phyloP scores from a whole-genome alignment of 2,797 vertebrate species.

The Nyctibius grandis region DNA sequence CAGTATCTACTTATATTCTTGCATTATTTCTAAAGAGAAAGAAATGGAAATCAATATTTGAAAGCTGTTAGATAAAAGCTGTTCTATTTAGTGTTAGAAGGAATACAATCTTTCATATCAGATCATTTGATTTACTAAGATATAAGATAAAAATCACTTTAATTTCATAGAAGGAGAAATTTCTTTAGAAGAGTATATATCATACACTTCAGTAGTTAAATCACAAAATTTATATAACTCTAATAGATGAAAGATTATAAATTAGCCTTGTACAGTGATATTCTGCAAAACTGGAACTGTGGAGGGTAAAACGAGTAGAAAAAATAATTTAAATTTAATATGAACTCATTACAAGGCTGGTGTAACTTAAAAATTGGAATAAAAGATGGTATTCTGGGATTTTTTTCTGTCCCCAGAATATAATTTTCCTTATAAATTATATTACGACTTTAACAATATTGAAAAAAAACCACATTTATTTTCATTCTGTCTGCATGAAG shows the following conservation, averaged over 20 bases:
- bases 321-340: not conserved
- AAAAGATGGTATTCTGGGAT: not conserved
- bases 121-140: not conserved
- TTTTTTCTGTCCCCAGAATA: not conserved
- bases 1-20: not conserved
- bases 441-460: not conserved
- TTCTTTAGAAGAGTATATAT: not conserved
- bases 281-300: not conserved
- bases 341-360: not conserved
- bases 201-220: not conserved
- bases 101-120: not conserved
- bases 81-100: not conserved
- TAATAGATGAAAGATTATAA: not conserved
- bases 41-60: not conserved
- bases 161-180: not conserved
- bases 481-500: not conserved
- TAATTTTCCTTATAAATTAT: not conserved
- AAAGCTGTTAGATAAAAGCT: not conserved
- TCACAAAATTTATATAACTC: not conserved
- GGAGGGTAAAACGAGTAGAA: not conserved
- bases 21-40: not conserved
- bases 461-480: fast-evolving
- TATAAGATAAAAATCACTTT: not conserved
- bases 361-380: not conserved
- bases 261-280: not conserved